phyloP scores from a whole-genome alignment of 1,140 invertebrate species.

The Neotoxoptera formosana region DNA sequence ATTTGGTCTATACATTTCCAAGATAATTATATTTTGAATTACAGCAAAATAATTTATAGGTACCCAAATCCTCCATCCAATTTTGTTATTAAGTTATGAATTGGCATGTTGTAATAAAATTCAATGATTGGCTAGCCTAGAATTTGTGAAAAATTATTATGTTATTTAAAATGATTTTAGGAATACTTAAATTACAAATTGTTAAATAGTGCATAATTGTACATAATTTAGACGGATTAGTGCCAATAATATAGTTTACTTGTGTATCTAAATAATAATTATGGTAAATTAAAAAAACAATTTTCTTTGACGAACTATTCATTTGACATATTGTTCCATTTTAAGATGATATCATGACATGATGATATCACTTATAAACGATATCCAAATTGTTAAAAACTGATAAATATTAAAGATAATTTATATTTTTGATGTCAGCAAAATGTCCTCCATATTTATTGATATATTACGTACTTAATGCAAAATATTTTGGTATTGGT shows the following conservation, averaged over 20 bases:
- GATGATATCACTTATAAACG: background rate
- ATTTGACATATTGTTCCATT: background rate
- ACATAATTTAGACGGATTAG: background rate
- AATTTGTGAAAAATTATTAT: background rate
- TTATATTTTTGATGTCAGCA: background rate
- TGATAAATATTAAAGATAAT: background rate
- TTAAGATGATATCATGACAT: background rate
- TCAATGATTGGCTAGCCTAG: background rate
- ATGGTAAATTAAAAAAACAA: background rate
- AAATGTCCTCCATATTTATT: background rate
- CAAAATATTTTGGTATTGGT: background rate
- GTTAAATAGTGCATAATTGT: background rate
- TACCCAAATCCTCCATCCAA: background rate
- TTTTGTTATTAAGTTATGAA: background rate
- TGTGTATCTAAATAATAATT: background rate
- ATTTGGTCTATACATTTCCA: background rate
- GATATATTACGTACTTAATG: conserved; percentile 23
- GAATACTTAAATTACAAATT: background rate
- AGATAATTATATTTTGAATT: background rate
- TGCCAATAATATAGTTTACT: background rate
- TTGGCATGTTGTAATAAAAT: background rate
- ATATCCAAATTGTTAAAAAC: background rate
- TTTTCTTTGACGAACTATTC: background rate
- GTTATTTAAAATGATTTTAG: background rate
- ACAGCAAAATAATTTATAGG: background rate